phyloP scores from a whole-genome alignment of 2,113 vertebrate species.

The Prolemur simus region DNA sequence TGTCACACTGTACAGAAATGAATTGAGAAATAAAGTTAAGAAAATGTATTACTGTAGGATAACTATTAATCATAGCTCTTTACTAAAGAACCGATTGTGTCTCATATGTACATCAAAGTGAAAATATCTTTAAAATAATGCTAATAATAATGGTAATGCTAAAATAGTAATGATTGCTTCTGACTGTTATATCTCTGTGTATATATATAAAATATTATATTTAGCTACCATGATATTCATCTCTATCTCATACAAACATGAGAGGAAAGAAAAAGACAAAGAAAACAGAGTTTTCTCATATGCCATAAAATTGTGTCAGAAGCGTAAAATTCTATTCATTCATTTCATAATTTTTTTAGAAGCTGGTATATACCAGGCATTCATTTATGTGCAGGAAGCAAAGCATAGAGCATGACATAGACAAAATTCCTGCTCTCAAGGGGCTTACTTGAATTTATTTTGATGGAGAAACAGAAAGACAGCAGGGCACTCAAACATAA shows the following conservation, averaged over 20 bases:
- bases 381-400: neutral
- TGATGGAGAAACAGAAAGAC: neutral
- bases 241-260: neutral
- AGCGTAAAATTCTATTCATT: neutral
- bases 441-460: neutral
- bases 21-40: neutral
- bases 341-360: neutral
- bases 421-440: neutral
- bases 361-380: rapidly evolving
- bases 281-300: neutral
- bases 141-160: no score
- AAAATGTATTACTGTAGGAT: neutral
- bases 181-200: neutral
- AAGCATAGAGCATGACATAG: neutral
- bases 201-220: neutral
- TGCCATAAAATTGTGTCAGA: neutral
- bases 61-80: neutral
- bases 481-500: neutral
- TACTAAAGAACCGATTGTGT: neutral
- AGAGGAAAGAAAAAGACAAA: neutral
- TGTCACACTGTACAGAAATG: neutral
- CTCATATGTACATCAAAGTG: neutral
- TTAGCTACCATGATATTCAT: neutral
- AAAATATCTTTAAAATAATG: conserved; percentile 9
- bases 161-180: neutral